phyloP scores from a whole-genome alignment of 2,888 invertebrate genomes.

The Stramonita haemastoma region DNA sequence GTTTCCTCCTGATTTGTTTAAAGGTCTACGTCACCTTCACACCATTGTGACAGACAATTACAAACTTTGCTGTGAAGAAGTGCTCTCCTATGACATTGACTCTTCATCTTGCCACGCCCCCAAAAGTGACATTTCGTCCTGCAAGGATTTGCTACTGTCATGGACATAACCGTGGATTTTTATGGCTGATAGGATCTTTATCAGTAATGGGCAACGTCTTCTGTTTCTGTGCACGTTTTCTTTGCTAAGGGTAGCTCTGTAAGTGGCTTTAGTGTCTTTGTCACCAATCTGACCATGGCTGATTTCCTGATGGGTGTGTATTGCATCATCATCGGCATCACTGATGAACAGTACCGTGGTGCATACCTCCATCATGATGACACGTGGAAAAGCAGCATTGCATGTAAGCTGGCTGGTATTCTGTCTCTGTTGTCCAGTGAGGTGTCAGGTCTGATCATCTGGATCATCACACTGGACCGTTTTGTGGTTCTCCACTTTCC shows the following conservation, averaged over 20 bases:
- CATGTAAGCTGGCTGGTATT: no score
- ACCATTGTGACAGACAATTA: not conserved
- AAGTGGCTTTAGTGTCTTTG: constrained; percentile 4
- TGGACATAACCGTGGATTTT: not conserved
- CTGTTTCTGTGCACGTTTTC: not conserved
- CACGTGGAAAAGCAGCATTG: not conserved
- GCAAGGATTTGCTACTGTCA: not conserved
- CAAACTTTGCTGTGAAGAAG: not conserved
- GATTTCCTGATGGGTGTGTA: constrained; percentile 21
- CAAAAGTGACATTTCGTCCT: not conserved
- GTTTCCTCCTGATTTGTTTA: not conserved
- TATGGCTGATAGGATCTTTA: not conserved
- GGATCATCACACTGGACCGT: no score
- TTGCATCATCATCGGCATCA: not conserved
- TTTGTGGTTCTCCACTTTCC: no score
- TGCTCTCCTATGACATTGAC: not conserved
- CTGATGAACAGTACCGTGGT: not conserved
- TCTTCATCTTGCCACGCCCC: not conserved
- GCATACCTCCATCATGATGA: not conserved
- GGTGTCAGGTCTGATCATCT: no score
- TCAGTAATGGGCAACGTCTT: not conserved
- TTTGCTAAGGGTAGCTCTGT: not conserved
- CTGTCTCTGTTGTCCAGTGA: no score
- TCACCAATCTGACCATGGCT: not conserved
- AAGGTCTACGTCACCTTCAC: not conserved